These are phyloP conservation scores for Dinoponera quadriceps DNA, from an alignment of 1,140 invertebrate genomes.

Conservation along the genomic window DNA sequence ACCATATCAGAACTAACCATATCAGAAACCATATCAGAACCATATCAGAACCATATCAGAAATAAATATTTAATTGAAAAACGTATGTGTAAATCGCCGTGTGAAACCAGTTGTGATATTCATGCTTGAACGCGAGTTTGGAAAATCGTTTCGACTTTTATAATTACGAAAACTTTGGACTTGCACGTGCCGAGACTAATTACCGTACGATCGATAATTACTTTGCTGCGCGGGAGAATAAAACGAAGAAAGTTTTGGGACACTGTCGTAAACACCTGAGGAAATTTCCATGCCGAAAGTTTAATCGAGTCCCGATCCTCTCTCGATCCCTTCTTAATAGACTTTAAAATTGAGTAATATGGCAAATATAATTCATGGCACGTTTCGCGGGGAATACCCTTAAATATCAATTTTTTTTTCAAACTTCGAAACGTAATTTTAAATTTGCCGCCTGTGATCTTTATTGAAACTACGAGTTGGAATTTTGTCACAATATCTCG, in stretches of 20 bases:
- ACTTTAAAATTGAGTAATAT: constrained; percentile 33
- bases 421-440: background rate
- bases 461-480: background rate
- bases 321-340: background rate
- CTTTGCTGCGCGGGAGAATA: constrained; percentile 26
- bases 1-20: no score
- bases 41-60: no score
- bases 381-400: background rate
- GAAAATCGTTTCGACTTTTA: constrained; percentile 47
- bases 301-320: constrained; percentile 28
- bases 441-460: background rate
- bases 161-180: constrained; percentile 54
- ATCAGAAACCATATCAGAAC: no score
- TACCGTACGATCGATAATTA: constrained; percentile 51
- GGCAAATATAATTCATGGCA: background rate
- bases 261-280: constrained; percentile 49
- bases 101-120: constrained; percentile 4
- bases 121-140: background rate
- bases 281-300: constrained; percentile 40
- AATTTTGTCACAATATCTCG: background rate
- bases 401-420: constrained; percentile 13
- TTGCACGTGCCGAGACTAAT: constrained; percentile 43
- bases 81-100: constrained; percentile 17
- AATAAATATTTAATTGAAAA: background rate
- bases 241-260: constrained; percentile 49